Conservation (phyloP, 2,888 invertebrate genomes). For the Lamellibrachia columna region DNA sequence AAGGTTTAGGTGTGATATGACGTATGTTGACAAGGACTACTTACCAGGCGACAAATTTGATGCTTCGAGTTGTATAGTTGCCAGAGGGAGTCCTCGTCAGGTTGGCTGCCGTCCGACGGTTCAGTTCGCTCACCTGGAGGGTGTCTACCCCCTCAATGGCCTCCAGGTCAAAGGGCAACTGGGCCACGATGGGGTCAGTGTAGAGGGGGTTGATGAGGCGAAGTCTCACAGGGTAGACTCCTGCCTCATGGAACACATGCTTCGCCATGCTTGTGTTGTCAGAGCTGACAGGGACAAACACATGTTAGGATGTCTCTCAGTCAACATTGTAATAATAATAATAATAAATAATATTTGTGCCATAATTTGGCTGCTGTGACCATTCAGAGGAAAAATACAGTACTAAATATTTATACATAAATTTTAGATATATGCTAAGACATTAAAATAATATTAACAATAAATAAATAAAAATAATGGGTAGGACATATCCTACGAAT, state of each 20-base stretch:
- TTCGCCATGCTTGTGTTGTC: conserved; percentile 47
- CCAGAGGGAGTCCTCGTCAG: background rate
- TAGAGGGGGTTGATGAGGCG: conserved; percentile 49
- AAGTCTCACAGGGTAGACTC: conserved; percentile 48
- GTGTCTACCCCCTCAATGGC: conserved; percentile 35
- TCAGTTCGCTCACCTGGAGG: background rate
- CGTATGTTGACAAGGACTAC: background rate
- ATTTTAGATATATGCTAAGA: too few relatives aligned
- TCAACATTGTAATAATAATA: too few relatives aligned
- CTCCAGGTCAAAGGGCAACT: conserved; percentile 45
- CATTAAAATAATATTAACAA: too few relatives aligned
- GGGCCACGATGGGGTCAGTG: conserved; percentile 43
- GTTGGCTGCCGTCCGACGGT: background rate
- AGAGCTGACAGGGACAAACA: background rate
- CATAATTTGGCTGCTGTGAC: too few relatives aligned
- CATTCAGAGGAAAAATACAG: too few relatives aligned
- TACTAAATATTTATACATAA: too few relatives aligned
- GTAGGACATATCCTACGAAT: too few relatives aligned
- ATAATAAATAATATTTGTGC: too few relatives aligned
- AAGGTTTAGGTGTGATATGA: too few relatives aligned
- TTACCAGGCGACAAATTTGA: conserved; percentile 46
- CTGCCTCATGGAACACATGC: conserved; percentile 45
- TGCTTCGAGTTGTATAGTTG: conserved; percentile 28
- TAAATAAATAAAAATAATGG: too few relatives aligned
- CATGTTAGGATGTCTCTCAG: background rate